Evolutionary conservation across 2,888 invertebrate species (phyloP).

Genomic region (Lamellibrachia satsuma): DNA sequence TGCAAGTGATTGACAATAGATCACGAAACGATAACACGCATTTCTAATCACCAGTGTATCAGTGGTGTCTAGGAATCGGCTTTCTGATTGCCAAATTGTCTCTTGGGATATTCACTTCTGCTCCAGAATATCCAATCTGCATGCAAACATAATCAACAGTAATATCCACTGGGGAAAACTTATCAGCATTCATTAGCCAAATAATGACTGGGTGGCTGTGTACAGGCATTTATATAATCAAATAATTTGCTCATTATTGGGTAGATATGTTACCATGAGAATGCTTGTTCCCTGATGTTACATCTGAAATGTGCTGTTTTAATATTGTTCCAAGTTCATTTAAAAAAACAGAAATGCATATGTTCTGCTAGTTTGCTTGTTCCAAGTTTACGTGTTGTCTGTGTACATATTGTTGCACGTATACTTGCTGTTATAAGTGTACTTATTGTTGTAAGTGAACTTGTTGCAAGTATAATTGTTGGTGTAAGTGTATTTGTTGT

Average conservation of each 20-base stretch:
- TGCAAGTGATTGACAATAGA: neutral
- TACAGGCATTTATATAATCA: neutral
- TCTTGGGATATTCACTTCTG: slow-evolving; percentile 1
- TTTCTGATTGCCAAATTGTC: neutral
- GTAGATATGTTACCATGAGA: neutral
- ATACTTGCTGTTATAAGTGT: neutral
- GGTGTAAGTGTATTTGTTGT: neutral
- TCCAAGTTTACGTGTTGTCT: neutral
- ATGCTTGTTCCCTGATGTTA: neutral
- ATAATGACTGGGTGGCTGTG: neutral
- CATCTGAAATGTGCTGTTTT: too few species aligned
- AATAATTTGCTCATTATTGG: neutral
- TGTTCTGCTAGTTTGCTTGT: neutral
- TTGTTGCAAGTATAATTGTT: neutral
- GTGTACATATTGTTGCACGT: neutral
- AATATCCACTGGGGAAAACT: neutral
- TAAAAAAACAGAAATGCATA: too few species aligned
- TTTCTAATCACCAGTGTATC: neutral
- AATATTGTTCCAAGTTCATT: too few species aligned
- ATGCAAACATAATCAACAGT: neutral
- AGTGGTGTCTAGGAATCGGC: neutral
- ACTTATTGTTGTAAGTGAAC: neutral
- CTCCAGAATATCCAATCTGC: neutral
- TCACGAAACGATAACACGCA: neutral
- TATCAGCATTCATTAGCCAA: neutral